Conservation (phyloP, 2,113 vertebrate species). For the Ursus arctos region DNA sequence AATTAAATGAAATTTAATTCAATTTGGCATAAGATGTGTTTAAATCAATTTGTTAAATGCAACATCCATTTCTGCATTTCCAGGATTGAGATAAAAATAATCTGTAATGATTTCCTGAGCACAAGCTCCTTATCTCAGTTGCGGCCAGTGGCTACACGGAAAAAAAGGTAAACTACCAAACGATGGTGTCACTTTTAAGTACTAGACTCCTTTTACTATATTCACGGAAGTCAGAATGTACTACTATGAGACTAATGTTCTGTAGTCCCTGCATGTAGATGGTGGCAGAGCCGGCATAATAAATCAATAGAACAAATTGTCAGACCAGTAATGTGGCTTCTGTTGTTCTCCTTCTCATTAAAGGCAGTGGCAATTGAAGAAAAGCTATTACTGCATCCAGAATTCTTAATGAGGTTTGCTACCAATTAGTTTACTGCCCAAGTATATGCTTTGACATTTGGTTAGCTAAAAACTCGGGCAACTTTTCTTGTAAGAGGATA, state of each 20-base stretch:
- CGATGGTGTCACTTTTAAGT: background rate
- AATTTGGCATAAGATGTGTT: background rate
- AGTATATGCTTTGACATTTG: constrained; percentile 78
- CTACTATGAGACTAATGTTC: constrained; percentile 78
- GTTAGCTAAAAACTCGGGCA: constrained; percentile 52
- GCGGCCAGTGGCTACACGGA: background rate
- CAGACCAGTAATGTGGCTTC: constrained; percentile 80
- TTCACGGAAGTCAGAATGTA: constrained; percentile 73
- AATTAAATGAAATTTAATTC: constrained; percentile 15
- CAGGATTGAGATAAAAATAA: background rate
- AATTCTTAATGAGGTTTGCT: constrained; percentile 85
- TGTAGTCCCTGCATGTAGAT: constrained; percentile 79
- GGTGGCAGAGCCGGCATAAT: constrained; percentile 79
- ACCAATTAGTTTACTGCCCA: constrained; percentile 85
- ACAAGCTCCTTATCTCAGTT: background rate
- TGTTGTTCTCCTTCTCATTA: constrained; percentile 87
- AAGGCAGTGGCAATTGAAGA: constrained; percentile 82
- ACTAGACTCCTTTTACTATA: background rate
- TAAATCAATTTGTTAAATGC: constrained; percentile 28
- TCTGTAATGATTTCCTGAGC: background rate
- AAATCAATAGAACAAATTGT: constrained; percentile 88
- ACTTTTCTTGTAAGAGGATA: constrained; percentile 69
- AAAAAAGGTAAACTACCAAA: background rate
- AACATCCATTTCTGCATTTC: constrained; percentile 44
- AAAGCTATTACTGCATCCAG: constrained; percentile 83